Evolutionary conservation across 2,888 invertebrate species (phyloP).

Genomic region (Phrixothrix hirtus): DNA sequence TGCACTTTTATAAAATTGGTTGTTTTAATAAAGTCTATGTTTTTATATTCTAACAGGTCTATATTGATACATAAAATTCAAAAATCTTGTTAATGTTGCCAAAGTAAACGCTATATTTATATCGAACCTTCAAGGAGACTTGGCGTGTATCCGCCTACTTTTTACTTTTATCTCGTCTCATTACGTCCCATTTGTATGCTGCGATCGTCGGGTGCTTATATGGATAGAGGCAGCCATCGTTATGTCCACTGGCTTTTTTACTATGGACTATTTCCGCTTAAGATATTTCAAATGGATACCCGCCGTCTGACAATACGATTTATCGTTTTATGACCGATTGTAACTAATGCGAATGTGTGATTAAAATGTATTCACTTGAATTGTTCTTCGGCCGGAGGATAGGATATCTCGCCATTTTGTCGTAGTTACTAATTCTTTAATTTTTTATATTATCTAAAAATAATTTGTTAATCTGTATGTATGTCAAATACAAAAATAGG

Average conservation of each 20-base stretch:
- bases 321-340: conserved; percentile 50
- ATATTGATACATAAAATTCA: too few species aligned
- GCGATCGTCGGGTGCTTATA: conserved; percentile 53
- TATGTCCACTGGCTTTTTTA: conserved; percentile 51
- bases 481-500: too few species aligned
- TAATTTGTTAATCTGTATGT: too few species aligned
- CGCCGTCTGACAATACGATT: conserved; percentile 47
- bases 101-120: conserved; percentile 20
- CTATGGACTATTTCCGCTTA: conserved; percentile 52
- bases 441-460: too few species aligned
- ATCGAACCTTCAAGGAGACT: conserved; percentile 30
- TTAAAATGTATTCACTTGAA: conserved; percentile 38
- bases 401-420: too few species aligned
- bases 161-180: conserved; percentile 53
- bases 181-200: conserved; percentile 55
- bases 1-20: too few species aligned
- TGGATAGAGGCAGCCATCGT: conserved; percentile 54
- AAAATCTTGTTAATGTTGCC: conserved; percentile 33
- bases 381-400: neutral
- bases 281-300: conserved; percentile 51
- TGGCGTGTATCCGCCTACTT: conserved; percentile 51
- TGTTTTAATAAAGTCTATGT: too few species aligned
- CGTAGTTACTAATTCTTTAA: too few species aligned
- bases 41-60: too few species aligned
- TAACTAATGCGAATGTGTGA: conserved; percentile 39